Conservation (phyloP, 2,888 invertebrate species). For the Heliconius charithonia region DNA sequence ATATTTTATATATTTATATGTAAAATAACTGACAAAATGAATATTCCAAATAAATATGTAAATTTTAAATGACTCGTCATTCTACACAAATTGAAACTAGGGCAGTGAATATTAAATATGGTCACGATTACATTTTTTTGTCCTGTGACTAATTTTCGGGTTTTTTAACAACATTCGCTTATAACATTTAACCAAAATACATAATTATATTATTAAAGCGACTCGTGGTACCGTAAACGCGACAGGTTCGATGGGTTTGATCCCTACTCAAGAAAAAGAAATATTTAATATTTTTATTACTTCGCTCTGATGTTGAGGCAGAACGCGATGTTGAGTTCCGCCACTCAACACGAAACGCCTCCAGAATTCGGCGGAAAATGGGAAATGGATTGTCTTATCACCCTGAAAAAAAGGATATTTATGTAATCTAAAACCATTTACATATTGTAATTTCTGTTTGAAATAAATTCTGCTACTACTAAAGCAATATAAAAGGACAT, state of each 20-base stretch:
- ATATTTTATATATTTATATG: no score
- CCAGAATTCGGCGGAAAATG: no score
- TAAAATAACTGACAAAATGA: no score
- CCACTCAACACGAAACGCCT: no score
- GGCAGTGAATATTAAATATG: background rate
- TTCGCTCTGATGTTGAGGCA: background rate
- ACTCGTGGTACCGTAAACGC: no score
- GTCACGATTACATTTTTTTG: no score
- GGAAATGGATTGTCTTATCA: no score
- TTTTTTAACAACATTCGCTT: no score
- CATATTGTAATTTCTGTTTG: background rate
- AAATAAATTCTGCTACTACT: background rate
- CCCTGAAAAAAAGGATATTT: background rate
- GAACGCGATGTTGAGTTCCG: background rate
- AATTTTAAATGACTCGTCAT: background rate
- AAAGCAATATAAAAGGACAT: background rate
- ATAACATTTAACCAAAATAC: no score
- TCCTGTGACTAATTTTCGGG: no score
- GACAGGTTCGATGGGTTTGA: no score
- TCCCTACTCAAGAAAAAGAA: background rate
- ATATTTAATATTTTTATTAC: background rate
- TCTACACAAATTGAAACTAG: background rate
- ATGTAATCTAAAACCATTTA: background rate
- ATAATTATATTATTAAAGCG: no score
- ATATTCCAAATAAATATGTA: background rate